phyloP scores from a whole-genome alignment of 2,113 vertebrate genomes.

The Azemiops feae region DNA sequence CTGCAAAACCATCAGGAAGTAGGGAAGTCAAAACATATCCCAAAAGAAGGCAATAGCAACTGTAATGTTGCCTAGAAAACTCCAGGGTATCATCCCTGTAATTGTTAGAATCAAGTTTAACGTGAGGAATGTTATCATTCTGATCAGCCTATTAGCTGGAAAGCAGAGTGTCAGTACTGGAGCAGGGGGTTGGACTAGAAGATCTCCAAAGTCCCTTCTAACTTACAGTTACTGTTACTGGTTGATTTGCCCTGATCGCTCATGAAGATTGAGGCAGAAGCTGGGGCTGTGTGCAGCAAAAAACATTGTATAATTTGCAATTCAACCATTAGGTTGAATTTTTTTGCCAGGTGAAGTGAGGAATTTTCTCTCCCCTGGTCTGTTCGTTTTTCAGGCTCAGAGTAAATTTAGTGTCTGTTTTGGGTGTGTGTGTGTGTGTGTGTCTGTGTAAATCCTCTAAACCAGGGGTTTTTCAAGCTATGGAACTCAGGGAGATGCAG shows the following conservation, averaged over 20 bases:
- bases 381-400: neutral
- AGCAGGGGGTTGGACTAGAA: neutral
- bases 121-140: neutral
- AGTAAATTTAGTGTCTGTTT: neutral
- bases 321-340: neutral
- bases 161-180: neutral
- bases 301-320: neutral
- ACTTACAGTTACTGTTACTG: neutral
- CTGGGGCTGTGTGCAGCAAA: neutral
- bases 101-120: neutral
- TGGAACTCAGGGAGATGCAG: neutral
- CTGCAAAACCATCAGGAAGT: no score
- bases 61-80: no score
- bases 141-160: neutral
- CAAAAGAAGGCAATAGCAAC: neutral
- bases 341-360: neutral
- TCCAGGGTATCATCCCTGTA: neutral
- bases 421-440: neutral
- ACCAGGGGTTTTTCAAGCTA: neutral
- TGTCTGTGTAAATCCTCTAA: neutral
- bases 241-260: neutral
- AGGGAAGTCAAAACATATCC: neutral
- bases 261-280: neutral
- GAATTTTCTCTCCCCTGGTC: neutral
- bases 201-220: neutral